A percentile compares a stretch with the other conserved stretches of the same genome.
These are phyloP conservation scores for Rhynchophorus ferrugineus DNA, from an alignment of 1,140 invertebrate species.

Conservation along the genomic window DNA sequence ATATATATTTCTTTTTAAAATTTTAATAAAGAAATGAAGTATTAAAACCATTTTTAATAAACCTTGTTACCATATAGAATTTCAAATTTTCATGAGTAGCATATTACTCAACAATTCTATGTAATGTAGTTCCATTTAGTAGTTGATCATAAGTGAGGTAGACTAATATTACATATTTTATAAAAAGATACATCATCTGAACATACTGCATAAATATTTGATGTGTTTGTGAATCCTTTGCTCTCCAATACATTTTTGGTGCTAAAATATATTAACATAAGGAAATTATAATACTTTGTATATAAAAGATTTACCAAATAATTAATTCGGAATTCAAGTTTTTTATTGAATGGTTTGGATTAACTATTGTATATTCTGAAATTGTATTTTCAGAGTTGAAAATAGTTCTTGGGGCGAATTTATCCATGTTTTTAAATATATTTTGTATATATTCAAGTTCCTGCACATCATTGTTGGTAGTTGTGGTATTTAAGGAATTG, in stretches of 20 bases:
- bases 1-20: too few species aligned
- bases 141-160: too few species aligned
- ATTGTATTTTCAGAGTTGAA: neutral
- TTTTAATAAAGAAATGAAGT: too few species aligned
- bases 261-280: neutral
- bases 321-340: neutral
- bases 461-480: too few species aligned
- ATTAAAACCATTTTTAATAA: too few species aligned
- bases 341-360: neutral
- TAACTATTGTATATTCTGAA: neutral
- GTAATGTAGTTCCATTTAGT: too few species aligned
- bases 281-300: too few species aligned
- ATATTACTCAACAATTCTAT: too few species aligned
- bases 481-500: too few species aligned
- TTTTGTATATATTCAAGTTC: constrained; percentile 6
- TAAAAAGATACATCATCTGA: constrained; percentile 24
- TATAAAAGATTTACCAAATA: neutral
- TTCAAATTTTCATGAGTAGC: too few species aligned
- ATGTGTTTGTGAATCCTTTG: neutral
- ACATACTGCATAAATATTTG: constrained; percentile 18
- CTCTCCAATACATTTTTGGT: neutral
- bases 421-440: constrained; percentile 17
- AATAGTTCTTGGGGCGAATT: constrained; percentile 14
- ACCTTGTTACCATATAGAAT: too few species aligned
- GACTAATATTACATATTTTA: too few species aligned